Conservation (phyloP, 1,140 invertebrate genomes). For the Rhagoletis pomonella region DNA sequence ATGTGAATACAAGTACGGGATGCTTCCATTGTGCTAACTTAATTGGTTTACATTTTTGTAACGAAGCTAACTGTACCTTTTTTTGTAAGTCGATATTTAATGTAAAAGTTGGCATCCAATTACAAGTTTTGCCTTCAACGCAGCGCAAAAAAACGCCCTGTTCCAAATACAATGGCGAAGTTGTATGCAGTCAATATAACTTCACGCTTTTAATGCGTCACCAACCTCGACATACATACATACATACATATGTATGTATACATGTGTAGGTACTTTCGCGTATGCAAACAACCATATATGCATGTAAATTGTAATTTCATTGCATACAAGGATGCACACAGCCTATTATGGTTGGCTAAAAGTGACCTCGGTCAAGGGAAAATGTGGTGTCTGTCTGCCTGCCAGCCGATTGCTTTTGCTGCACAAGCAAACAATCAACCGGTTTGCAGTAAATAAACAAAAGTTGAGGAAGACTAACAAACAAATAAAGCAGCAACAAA, state of each 20-base stretch:
- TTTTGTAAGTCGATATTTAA: neutral
- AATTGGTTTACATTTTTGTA: neutral
- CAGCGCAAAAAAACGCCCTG: neutral
- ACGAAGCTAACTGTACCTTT: neutral
- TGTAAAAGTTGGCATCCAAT: neutral
- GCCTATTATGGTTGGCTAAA: neutral
- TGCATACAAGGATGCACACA: neutral
- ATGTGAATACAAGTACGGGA: neutral
- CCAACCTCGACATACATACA: neutral
- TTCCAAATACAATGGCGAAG: neutral
- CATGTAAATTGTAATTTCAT: too few relatives aligned
- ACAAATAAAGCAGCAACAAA: neutral
- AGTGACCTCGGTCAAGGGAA: constrained; percentile 51
- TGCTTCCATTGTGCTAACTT: neutral
- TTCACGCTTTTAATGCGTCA: neutral
- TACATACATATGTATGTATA: too few relatives aligned
- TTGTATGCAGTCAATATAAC: neutral
- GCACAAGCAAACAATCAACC: constrained; percentile 10
- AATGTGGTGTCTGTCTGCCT: neutral
- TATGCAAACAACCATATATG: too few relatives aligned
- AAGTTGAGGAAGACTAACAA: constrained; percentile 25
- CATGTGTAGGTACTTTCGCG: too few relatives aligned
- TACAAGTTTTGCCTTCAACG: neutral
- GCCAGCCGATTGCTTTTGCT: neutral
- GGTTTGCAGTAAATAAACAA: constrained; percentile 42